Evolutionary conservation across 2,113 vertebrate genomes (phyloP), one percentile per base, ranked within the genome.

Genomic region (Hippocampus guttulatus): DNA sequence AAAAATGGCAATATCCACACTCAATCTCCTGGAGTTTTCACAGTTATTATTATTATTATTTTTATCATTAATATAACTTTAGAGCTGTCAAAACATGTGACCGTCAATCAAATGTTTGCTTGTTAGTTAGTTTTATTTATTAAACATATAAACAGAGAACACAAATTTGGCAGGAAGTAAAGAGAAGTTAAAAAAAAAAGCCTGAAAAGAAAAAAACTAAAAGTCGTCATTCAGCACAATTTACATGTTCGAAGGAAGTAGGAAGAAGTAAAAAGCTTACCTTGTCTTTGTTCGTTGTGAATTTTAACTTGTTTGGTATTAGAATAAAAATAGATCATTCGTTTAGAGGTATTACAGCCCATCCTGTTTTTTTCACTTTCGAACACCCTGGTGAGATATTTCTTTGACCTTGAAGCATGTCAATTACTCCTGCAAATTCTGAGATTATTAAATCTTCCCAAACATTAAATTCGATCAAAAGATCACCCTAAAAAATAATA

Each of bases 341-440:
- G 33, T 38, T 38, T 38, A 38, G 33, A 38, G 30, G 30, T 45
- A 11, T 45, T 45, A 43, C 54, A 55, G 8, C n/a, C 23, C 21
- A 23, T 57, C 23, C 54, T 23, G 54, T 33, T 8, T 25, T 57
- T 57, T 57, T 57, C n/a, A 14, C 11, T 45, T 45, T 2, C 0
- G 30, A 5, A 33, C 43, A 45, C 43, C 12, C 14, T 43, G 41
- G 41, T 18, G 18, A 57, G 78, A 68, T 73, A n/a, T 68, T 30
- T 20, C 25, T 70, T 70, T 66, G 51, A 81, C 73, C 73, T 80
- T 77, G 69, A 78, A 67, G 9, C 40, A 62, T 73, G 74, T 71
- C 67, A 54, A 40, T 16, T 8, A 5, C 20, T 79, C 25, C 23
- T 73, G n/a, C 68, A 70, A 67, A 55, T 38, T 8, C 55, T 25